Evolutionary conservation across 2,888 invertebrate species (phyloP), one percentile per base, ranked within the genome.

Genomic region (Colostygia pectinataria): DNA sequence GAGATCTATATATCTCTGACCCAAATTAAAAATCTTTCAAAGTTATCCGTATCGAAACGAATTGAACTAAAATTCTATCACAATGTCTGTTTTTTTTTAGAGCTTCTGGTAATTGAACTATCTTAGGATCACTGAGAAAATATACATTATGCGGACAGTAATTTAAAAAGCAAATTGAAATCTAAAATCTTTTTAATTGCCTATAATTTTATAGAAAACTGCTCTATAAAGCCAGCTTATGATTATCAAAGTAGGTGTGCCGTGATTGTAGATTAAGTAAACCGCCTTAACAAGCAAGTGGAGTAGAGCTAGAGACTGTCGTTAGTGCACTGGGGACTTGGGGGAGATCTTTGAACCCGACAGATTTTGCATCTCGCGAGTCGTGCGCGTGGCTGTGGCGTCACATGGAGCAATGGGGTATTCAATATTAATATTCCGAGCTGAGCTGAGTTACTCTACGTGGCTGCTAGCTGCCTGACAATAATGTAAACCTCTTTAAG

Each of bases 281-380:
- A 2, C 10, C 20, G 9, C 15, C 15, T 15, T 9, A 25, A 14
- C 20, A 23, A 20, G 18, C 14, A 28, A 31, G 24, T 24, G 6
- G 13, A 27, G 25, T 23, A 9, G 24, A 4, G 4, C 15, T 4
- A 15, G 20, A 24, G 18, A 31, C 42, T 20, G 20, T 20, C 20
- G 23, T 42, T 38, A 38, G 32, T 32, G 48, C 25, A 37, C 12
- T 20, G 32, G 48, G 18, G 25, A 27, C 27, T 9, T 14, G 24
- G 32, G 15, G 12, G 47, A 29, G 24, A 37, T 38, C 32, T 48
- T 48, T 42, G 38, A 31, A 38, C 37, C 15, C 7, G n/a, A 38
- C 23, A 15, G 28, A 10, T 39, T 34, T 33, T 27, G 20, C 20
- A 20, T 20, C 20, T 20, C 20, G 5, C 6, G 20, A 20, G 20